Evolutionary conservation across 2,113 vertebrate species (phyloP).

Genomic region (Hipposideros armiger): DNA sequence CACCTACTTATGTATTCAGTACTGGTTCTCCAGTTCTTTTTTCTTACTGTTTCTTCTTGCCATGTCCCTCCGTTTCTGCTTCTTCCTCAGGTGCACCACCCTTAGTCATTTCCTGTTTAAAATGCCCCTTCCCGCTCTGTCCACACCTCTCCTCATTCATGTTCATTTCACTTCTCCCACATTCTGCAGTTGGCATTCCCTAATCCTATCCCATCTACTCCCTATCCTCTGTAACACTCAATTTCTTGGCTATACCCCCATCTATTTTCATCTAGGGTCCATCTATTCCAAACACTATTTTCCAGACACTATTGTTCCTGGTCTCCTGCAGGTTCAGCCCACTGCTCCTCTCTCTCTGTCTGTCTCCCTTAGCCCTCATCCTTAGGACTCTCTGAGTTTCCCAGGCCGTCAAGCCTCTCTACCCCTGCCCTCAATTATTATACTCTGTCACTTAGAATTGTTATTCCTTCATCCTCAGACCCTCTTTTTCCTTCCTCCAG

Average conservation of each 20-base stretch:
- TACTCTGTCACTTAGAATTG: not conserved
- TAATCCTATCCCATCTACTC: not conserved
- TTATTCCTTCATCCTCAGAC: not conserved
- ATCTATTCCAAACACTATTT: not conserved
- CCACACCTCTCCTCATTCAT: not conserved
- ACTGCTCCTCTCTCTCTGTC: not conserved
- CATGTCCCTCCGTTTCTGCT: not conserved
- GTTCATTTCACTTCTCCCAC: not conserved
- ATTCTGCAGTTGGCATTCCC: not conserved
- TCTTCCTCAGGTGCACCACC: not conserved
- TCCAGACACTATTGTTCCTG: not conserved
- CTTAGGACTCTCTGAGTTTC: not conserved
- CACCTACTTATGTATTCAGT: not conserved
- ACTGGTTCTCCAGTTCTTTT: not conserved
- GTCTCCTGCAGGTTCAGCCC: not conserved
- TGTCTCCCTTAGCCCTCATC: rapidly evolving
- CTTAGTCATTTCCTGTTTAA: not conserved
- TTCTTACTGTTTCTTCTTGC: not conserved
- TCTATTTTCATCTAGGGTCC: not conserved
- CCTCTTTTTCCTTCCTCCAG: not conserved
- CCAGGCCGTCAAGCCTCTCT: not conserved
- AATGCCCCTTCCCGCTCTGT: not conserved
- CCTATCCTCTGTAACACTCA: not conserved
- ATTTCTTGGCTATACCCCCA: not conserved
- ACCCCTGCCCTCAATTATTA: not conserved